Evolutionary conservation across 2,113 vertebrate genomes (phyloP), one percentile per base, ranked within the genome.

Genomic region (Sprattus sprattus): DNA sequence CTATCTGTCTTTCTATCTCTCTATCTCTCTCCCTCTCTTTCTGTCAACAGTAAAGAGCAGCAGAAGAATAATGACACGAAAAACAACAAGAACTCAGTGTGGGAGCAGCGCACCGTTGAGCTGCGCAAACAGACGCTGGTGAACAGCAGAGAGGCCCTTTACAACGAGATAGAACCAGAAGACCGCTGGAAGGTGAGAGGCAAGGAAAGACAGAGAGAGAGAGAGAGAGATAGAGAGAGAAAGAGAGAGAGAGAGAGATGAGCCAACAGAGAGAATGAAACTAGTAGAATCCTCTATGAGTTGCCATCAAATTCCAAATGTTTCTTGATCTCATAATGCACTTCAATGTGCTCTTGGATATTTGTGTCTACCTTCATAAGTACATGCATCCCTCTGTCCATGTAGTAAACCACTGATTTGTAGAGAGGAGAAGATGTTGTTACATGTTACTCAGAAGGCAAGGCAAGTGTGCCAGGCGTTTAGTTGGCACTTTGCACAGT

Each of bases 101-200:
- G 98, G 98, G 98, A 99, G 89, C 97, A 99, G 91, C 95, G 98
- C 39, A 97, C 97, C 11, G 97, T 93, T 88, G 98, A 99, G 94
- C 96, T 99, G 88, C 94, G 98, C 32, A 96, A 95, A 86, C 97
- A 98, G 94, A 98, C 97, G 44, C 92, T 99, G 89, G 92, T 96
- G 91, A 96, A 97, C 82, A 99, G 98, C 92, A 95, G 96, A 0
- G 98, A 99, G 90, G 97, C 97, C 0, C 95, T 99, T 1, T 98
- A 98, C 92, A 96, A 94, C 3, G 97, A 98, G 91, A 87, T 97
- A 94, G 97, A 97, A 49, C 93, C 97, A 0, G 97, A 97, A 45
- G 97, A 98, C 81, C 96, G 95, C 91, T 98, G 97, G 97, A 96
- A 97, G 93, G 95, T 92, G 93, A 93, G 93, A 86, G 85, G 82